phyloP scores from a whole-genome alignment of 2,113 vertebrate species.

The Donacobius atricapilla region DNA sequence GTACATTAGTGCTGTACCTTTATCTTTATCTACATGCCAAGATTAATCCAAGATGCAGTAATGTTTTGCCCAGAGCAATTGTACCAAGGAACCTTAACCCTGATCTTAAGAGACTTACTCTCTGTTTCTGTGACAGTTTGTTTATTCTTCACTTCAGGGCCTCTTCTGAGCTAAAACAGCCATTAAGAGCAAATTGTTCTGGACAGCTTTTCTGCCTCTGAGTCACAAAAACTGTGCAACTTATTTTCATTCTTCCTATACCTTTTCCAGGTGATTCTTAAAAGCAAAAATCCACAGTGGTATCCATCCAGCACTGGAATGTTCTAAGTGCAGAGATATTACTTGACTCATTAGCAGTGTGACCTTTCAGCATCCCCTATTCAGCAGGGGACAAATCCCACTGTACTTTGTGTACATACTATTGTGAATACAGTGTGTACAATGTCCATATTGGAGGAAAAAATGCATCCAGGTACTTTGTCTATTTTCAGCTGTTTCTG shows the following conservation, averaged over 20 bases:
- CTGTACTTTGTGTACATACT: background rate
- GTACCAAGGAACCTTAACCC: slow-evolving; percentile 64
- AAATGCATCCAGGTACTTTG: background rate
- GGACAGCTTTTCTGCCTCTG: slow-evolving; percentile 53
- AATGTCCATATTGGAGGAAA: background rate
- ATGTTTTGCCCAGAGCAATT: slow-evolving; percentile 62
- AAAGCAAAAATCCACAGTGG: background rate
- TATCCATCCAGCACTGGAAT: background rate
- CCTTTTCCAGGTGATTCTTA: slow-evolving; percentile 46
- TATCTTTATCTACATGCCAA: slow-evolving; percentile 42
- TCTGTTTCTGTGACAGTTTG: slow-evolving; percentile 62
- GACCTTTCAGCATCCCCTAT: background rate
- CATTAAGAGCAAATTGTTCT: slow-evolving; percentile 53
- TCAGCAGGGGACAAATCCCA: background rate
- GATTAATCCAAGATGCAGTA: slow-evolving; percentile 50
- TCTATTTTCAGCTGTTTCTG: background rate
- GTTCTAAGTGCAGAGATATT: background rate
- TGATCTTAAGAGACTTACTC: slow-evolving; percentile 61
- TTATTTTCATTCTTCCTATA: slow-evolving; percentile 16
- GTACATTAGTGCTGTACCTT: slow-evolving; percentile 23
- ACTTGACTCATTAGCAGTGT: background rate
- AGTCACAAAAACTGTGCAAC: slow-evolving; percentile 30
- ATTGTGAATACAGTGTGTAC: background rate
- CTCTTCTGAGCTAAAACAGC: slow-evolving; percentile 60
- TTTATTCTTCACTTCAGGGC: slow-evolving; percentile 68